Evolutionary conservation across 2,113 vertebrate species (phyloP), one percentile per base, ranked within the genome.

Genomic region (Trichechus manatus): DNA sequence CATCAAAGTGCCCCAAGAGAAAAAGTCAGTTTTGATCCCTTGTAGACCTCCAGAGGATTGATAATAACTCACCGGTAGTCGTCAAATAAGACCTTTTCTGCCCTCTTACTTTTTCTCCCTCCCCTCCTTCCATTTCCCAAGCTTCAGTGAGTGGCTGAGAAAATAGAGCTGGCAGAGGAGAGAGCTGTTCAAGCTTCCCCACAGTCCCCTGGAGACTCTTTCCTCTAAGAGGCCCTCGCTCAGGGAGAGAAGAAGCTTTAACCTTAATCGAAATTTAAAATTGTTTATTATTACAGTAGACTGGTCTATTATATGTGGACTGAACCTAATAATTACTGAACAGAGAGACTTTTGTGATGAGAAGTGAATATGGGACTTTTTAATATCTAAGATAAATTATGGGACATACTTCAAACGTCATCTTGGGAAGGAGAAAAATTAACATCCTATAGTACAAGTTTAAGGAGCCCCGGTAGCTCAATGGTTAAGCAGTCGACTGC

Each of bases 381-480:
- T 25, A 53, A 75, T 63, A 72, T 85, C 42, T 63, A 68, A 15
- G 27, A 78, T 29, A 13, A 79, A 22, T 68, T 92, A 81, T 74
- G 20, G 94, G 86, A 89, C 1, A 27, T 47, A 86, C 7, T 22
- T 33, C 93, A 70, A 75, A 93, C 85, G 22, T 53, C 83, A 84
- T 50, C 90, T 85, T 72, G 50, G 39, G 11, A 23, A 82, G 39
- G 80, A 94, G 78, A 92, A 44, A 96, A 93, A 86, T 88, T 66
- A 95, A 5, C 19, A 33, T 9, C 36, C 23, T 85, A 66, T 53
- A 84, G 22, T 79, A 56, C 9, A 89, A 89, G 25, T 84, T 86
- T 63, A 63, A 63, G 61, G 19, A 63, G 47, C 70, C 6, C n/a
- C 36, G 70, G 33, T 9, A 72, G n/a, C 7, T 72, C 70, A 72